Conservation (phyloP, 2,113 vertebrate genomes). For the Eublepharis macularius region DNA sequence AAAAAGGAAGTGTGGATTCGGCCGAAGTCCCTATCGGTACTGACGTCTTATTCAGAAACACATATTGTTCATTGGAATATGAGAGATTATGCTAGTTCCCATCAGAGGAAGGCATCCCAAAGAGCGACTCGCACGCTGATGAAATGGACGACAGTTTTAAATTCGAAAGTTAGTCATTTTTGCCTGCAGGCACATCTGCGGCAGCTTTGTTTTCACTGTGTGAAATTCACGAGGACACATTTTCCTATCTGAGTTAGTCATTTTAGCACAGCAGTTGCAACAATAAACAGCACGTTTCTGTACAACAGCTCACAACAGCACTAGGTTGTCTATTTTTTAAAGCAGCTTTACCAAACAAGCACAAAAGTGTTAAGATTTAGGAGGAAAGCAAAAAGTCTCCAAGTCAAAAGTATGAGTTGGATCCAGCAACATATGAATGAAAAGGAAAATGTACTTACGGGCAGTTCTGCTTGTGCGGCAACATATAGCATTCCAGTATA, state of each 20-base stretch:
- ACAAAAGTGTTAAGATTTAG: background rate
- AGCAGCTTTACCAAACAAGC: conserved; percentile 13
- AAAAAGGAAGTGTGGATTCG: too few species aligned
- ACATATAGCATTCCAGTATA: too few species aligned
- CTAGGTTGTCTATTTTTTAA: background rate
- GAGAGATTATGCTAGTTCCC: background rate
- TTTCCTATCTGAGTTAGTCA: conserved; percentile 29
- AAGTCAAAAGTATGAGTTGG: background rate
- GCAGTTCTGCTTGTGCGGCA: too few species aligned
- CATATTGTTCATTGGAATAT: background rate
- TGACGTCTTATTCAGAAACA: conserved; percentile 22
- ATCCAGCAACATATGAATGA: too few species aligned
- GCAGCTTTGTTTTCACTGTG: conserved; percentile 33
- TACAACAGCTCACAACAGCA: conserved; percentile 9
- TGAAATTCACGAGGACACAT: background rate
- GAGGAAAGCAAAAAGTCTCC: conserved; percentile 13
- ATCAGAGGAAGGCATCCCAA: conserved; percentile 3
- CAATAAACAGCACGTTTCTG: conserved; percentile 28
- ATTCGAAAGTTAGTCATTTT: conserved; percentile 13
- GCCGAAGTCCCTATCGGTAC: background rate
- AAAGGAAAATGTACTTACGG: too few species aligned
- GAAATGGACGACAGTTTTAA: conserved; percentile 14
- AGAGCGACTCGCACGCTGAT: conserved; percentile 25
- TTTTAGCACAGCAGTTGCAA: conserved; percentile 22
- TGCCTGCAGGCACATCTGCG: conserved; percentile 16